Conservation (phyloP, 2,797 vertebrate genomes). For the Poeciliopsis presidionis region DNA sequence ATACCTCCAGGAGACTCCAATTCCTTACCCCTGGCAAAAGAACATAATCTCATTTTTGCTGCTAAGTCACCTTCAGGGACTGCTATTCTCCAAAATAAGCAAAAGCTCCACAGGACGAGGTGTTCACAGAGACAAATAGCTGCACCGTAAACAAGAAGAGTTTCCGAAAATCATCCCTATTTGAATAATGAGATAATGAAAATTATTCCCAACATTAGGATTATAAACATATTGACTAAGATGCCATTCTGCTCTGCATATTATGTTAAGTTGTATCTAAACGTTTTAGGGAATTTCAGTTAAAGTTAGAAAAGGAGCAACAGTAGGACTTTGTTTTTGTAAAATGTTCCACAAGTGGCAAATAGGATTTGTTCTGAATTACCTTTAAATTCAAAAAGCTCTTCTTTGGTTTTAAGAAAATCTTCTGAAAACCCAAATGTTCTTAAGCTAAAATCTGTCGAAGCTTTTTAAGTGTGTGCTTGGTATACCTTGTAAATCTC, state of each 20-base stretch:
- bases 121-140: conserved; percentile 65
- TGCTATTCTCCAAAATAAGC: conserved; percentile 75
- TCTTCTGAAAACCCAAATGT: background rate
- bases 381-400: background rate
- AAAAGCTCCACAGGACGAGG: conserved; percentile 66
- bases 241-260: conserved; percentile 27
- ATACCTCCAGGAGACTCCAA: conserved; percentile 78
- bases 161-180: conserved; percentile 56
- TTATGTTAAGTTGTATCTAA: conserved; percentile 6
- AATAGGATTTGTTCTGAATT: background rate
- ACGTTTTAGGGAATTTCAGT: conserved; percentile 28
- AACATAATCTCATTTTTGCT: conserved; percentile 83
- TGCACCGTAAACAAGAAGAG: conserved; percentile 68
- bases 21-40: conserved; percentile 79
- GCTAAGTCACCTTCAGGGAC: conserved; percentile 84
- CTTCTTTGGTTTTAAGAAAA: background rate
- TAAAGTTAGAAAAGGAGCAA: conserved; percentile 24
- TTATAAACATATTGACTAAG: conserved; percentile 17
- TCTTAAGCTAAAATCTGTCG: background rate
- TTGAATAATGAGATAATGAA: conserved; percentile 62
- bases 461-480: background rate
- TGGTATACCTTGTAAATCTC: background rate
- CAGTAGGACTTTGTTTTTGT: background rate
- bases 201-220: conserved; percentile 15
- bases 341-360: background rate